Evolutionary conservation across 2,797 vertebrate species (phyloP).

Genomic region (Typhlichthys eigenmanni): DNA sequence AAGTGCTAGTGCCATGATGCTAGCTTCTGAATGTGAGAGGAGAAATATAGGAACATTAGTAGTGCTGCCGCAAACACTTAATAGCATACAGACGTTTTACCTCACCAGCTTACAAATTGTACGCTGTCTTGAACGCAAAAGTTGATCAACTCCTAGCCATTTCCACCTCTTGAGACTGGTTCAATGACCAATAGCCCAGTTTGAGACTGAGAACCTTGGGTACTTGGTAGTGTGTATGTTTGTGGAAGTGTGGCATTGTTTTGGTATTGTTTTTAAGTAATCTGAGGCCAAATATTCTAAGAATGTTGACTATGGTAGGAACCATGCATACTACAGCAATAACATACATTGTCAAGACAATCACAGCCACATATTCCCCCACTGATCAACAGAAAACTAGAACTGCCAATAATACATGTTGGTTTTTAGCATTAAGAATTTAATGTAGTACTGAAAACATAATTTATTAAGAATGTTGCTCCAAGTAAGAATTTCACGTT

Average conservation of each 20-base stretch:
- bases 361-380: constrained; percentile 49
- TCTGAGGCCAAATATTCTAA: constrained; percentile 22
- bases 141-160: constrained; percentile 19
- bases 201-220: constrained; percentile 16
- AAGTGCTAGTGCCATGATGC: constrained; percentile 20
- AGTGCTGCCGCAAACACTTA: constrained; percentile 50
- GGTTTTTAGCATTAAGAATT: too few species aligned
- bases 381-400: constrained; percentile 18
- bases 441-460: constrained; percentile 26
- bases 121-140: constrained; percentile 18
- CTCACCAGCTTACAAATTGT: constrained; percentile 29
- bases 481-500: constrained; percentile 50
- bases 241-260: neutral
- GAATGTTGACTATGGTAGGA: constrained; percentile 13
- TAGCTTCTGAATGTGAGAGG: constrained; percentile 26
- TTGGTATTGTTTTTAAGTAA: constrained; percentile 29
- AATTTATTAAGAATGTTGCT: constrained; percentile 74
- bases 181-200: constrained; percentile 13
- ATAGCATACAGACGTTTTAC: constrained; percentile 36
- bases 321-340: constrained; percentile 15
- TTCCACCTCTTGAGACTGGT: constrained; percentile 25
- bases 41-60: constrained; percentile 8
- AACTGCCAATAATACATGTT: too few species aligned
- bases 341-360: constrained; percentile 61
- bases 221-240: constrained; percentile 13